These are phyloP conservation scores for Condylostylus longicornis DNA, from an alignment of 1,140 invertebrate genomes.

Conservation along the genomic window DNA sequence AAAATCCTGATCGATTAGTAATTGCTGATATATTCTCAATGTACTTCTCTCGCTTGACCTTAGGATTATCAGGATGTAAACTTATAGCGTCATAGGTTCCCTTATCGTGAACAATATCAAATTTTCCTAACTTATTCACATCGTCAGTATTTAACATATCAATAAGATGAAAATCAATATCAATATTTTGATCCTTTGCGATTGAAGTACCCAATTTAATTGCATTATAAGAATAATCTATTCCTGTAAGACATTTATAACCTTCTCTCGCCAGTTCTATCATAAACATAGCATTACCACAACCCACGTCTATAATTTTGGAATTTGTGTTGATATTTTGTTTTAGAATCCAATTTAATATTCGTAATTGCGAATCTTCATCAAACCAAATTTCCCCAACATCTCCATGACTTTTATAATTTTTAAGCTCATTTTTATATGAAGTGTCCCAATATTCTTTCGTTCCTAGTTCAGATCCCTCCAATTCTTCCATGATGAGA, in stretches of 20 bases:
- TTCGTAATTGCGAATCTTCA: conserved; percentile 55
- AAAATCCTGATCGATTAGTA: conserved; percentile 41
- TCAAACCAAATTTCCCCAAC: conserved; percentile 91
- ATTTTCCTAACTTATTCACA: conserved; percentile 30
- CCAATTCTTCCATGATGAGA: too few species aligned
- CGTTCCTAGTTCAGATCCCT: conserved; percentile 62
- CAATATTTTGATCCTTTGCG: conserved; percentile 36
- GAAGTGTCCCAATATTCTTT: conserved; percentile 70
- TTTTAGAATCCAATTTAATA: conserved; percentile 50
- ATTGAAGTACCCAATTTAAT: conserved; percentile 57
- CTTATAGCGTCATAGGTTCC: conserved; percentile 89
- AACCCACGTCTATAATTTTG: conserved; percentile 51
- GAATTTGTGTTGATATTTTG: conserved; percentile 30
- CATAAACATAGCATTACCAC: conserved; percentile 80
- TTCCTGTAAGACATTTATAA: conserved; percentile 56
- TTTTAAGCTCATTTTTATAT: conserved; percentile 65
- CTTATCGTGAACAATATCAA: conserved; percentile 66
- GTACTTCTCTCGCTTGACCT: conserved; percentile 48
- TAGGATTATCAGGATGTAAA: conserved; percentile 52
- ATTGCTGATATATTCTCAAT: conserved; percentile 46
- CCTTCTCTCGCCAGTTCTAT: conserved; percentile 58
- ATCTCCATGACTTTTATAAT: conserved; percentile 71
- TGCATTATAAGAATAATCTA: conserved; percentile 73
- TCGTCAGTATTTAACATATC: conserved; percentile 15
- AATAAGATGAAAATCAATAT: conserved; percentile 40